Evolutionary conservation across 2,113 vertebrate genomes (phyloP).

Genomic region (Glaucidium brasilianum): DNA sequence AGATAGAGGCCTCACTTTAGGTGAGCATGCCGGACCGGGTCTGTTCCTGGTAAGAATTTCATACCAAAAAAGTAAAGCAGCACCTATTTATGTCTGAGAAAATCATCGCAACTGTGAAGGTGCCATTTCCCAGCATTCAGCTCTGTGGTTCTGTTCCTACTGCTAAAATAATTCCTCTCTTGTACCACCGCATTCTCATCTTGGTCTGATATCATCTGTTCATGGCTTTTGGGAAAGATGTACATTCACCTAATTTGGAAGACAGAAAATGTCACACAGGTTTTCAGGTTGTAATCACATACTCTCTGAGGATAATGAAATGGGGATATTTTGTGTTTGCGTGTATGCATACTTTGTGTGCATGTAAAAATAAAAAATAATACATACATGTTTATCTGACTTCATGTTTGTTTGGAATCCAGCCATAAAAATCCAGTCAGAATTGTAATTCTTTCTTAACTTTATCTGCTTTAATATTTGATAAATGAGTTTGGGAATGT

Average conservation of each 20-base stretch:
- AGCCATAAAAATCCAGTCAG: background rate
- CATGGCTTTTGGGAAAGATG: background rate
- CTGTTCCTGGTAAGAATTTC: background rate
- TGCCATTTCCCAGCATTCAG: background rate
- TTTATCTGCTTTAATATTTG: background rate
- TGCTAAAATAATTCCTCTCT: background rate
- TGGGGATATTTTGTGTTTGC: background rate
- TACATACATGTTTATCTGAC: background rate
- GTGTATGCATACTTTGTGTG: background rate
- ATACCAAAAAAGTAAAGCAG: background rate
- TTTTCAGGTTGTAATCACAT: background rate
- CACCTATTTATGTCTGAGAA: background rate
- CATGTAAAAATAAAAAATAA: background rate
- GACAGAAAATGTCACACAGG: background rate
- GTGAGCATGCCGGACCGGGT: accelerated
- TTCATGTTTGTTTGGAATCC: background rate
- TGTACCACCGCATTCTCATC: background rate
- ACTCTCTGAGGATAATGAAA: background rate
- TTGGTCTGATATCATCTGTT: background rate
- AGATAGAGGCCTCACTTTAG: background rate
- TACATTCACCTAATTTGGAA: background rate
- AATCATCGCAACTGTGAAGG: background rate
- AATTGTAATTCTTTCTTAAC: background rate
- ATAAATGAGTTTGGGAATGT: background rate
- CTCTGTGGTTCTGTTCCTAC: background rate